Evolutionary conservation across 2,797 vertebrate species (phyloP).

Genomic region (Otolemur crassicaudatus): DNA sequence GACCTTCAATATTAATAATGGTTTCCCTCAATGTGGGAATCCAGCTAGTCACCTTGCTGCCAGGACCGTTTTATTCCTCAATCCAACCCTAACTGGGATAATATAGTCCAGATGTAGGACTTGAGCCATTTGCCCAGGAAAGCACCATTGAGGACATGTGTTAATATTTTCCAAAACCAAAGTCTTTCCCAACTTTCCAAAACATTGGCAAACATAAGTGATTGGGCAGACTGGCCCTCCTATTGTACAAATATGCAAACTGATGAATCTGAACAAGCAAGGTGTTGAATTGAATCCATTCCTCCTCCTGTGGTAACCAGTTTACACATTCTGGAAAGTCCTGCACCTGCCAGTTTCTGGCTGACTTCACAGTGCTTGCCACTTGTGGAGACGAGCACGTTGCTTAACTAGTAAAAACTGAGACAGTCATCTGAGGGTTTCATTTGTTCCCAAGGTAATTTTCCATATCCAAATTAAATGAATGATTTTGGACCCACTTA

Average conservation of each 20-base stretch:
- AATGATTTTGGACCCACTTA: not conserved
- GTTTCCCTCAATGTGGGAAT: not conserved
- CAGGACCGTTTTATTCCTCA: not conserved
- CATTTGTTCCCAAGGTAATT: conserved; percentile 21
- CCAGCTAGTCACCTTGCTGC: not conserved
- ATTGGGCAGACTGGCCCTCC: not conserved
- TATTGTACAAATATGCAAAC: not conserved
- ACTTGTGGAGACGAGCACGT: not conserved
- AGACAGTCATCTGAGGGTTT: conserved; percentile 27
- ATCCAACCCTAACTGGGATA: not conserved
- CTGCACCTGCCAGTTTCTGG: not conserved
- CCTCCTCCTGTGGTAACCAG: not conserved
- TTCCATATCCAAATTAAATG: conserved; percentile 24
- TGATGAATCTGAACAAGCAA: conserved; percentile 8
- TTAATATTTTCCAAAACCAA: conserved; percentile 68
- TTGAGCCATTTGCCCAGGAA: conserved; percentile 49
- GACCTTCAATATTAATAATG: not conserved
- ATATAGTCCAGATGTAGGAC: conserved; percentile 68
- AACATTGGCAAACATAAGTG: conserved; percentile 47
- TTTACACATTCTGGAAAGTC: conserved; percentile 70
- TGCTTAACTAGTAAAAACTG: not conserved
- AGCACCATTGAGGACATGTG: conserved; percentile 6
- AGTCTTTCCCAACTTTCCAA: conserved; percentile 67
- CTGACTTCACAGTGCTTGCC: conserved; percentile 3
- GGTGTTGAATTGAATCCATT: not conserved